phyloP scores from a whole-genome alignment of 1,140 invertebrate genomes.

The Formica selysi region DNA sequence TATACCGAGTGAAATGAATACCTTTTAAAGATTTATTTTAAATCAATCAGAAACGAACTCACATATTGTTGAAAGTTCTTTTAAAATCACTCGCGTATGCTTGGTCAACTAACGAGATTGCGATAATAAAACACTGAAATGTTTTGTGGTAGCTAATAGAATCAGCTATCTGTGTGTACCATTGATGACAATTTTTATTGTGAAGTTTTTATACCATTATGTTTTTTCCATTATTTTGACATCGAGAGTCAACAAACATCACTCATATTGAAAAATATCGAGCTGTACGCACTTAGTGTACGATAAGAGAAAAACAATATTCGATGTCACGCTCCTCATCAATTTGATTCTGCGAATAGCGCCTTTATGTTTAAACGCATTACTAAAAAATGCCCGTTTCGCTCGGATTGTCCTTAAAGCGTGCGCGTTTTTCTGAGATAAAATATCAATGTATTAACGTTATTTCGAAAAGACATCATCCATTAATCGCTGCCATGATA shows the following conservation, averaged over 20 bases:
- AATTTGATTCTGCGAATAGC: conserved; percentile 32
- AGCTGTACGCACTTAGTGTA: conserved; percentile 27
- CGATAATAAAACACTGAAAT: conserved; percentile 16
- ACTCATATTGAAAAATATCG: conserved; percentile 47
- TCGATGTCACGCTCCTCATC: conserved; percentile 27
- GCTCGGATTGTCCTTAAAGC: background rate
- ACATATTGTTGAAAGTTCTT: conserved; percentile 49
- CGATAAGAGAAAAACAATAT: conserved; percentile 47
- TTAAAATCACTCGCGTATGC: background rate
- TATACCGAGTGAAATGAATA: conserved; percentile 1
- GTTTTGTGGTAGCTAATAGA: background rate
- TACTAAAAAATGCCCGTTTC: background rate
- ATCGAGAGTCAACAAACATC: conserved; percentile 47
- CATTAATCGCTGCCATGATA: background rate
- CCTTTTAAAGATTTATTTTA: conserved; percentile 30
- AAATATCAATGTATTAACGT: background rate
- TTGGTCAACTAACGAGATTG: background rate
- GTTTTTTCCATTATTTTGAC: conserved; percentile 50
- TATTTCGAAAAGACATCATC: too few relatives aligned
- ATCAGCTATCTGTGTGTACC: background rate
- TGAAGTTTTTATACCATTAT: conserved; percentile 8
- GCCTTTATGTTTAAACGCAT: conserved; percentile 2
- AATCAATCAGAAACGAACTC: conserved; percentile 24
- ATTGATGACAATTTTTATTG: conserved; percentile 23
- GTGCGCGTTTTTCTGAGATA: background rate